Evolutionary conservation across 2,888 invertebrate species (phyloP).

Genomic region (Tuberolachnus salignus): DNA sequence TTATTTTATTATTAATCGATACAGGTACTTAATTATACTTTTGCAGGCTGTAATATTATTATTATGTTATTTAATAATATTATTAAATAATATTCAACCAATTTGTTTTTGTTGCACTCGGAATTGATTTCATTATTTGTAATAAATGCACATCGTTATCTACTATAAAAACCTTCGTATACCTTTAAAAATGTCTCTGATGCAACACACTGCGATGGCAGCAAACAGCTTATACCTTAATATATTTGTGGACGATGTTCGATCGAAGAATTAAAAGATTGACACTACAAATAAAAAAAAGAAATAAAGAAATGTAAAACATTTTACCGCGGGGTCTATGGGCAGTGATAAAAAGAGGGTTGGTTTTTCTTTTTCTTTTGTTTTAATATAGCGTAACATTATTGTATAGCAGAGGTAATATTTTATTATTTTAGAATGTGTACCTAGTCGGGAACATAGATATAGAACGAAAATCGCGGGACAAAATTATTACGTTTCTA

Average conservation of each 20-base stretch:
- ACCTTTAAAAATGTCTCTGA: background rate
- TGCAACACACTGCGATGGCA: background rate
- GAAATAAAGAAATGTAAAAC: background rate
- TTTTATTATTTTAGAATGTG: no score
- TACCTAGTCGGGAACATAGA: no score
- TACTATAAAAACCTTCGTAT: conserved; percentile 13
- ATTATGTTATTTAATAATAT: background rate
- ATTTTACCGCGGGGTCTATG: background rate
- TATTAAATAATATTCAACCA: background rate
- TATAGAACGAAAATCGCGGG: no score
- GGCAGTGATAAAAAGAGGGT: conserved; percentile 34
- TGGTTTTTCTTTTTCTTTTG: conserved; percentile 22
- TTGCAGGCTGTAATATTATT: conserved; percentile 9
- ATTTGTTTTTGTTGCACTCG: conserved; percentile 2
- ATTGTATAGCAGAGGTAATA: no score
- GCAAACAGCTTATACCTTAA: conserved; percentile 17
- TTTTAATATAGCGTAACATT: conserved; percentile 11
- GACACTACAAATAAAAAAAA: background rate
- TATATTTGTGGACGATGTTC: conserved; percentile 1
- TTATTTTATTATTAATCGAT: conserved; percentile 3
- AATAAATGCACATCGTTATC: background rate
- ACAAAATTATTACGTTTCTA: no score
- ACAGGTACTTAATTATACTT: conserved; percentile 11
- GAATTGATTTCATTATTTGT: background rate
- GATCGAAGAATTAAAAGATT: conserved; percentile 4